phyloP scores from a whole-genome alignment of 2,888 invertebrate genomes.

The Spodoptera picta region DNA sequence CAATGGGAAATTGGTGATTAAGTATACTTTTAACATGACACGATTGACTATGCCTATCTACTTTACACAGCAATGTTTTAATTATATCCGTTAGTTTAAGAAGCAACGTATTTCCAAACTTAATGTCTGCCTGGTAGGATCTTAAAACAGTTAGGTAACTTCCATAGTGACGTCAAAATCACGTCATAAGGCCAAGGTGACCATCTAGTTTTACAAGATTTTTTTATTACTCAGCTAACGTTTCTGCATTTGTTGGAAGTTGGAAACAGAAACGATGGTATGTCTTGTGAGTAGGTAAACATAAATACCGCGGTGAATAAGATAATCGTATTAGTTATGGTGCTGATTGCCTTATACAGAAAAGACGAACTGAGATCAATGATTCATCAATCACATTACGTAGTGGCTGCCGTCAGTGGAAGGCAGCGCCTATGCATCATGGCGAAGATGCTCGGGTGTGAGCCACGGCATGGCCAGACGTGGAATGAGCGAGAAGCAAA shows the following conservation, averaged over 20 bases:
- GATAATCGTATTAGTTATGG: conserved; percentile 57
- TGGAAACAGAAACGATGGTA: conserved; percentile 6
- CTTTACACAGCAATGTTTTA: too few species aligned
- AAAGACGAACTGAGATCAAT: conserved; percentile 77
- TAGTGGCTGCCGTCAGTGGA: conserved; percentile 62
- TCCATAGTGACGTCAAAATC: conserved; percentile 36
- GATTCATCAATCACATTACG: conserved; percentile 82
- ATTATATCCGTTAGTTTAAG: not conserved
- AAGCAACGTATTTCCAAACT: conserved; percentile 20
- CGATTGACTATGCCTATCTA: not conserved
- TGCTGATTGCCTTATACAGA: conserved; percentile 78
- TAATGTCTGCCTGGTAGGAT: conserved; percentile 17
- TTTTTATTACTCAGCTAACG: conserved; percentile 14
- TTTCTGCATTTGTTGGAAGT: conserved; percentile 13
- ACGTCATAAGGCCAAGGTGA: conserved; percentile 50
- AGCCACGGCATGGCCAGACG: conserved; percentile 64
- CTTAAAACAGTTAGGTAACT: conserved; percentile 32
- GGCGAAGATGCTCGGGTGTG: conserved; percentile 52
- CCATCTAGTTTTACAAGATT: conserved; percentile 22
- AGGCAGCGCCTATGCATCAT: conserved; percentile 60
- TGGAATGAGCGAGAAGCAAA: conserved; percentile 87
- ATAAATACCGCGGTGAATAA: conserved; percentile 75
- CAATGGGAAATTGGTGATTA: conserved; percentile 33
- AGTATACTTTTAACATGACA: conserved; percentile 27
- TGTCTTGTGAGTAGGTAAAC: conserved; percentile 41